These are phyloP conservation scores for Sminthurides bifidus DNA, from an alignment of 1,140 invertebrate genomes.

Conservation along the genomic window DNA sequence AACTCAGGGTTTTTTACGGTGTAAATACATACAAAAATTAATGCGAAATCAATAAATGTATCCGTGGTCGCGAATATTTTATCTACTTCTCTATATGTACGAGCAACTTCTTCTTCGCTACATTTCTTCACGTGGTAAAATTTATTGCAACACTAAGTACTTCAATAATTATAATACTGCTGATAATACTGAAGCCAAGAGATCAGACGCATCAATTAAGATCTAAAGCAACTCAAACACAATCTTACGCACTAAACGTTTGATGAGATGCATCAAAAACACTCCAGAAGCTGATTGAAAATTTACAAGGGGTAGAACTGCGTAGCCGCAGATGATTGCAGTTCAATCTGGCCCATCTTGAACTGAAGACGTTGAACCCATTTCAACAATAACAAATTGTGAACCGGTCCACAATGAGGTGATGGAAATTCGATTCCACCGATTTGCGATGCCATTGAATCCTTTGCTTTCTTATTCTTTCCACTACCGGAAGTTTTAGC, in stretches of 20 bases:
- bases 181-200: too few species aligned
- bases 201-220: not conserved
- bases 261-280: not conserved
- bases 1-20: too few species aligned
- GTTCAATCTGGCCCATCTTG: conserved; percentile 94
- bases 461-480: not conserved
- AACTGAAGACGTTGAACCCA: conserved; percentile 91
- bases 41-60: too few species aligned
- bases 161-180: too few species aligned
- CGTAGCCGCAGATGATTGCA: conserved; percentile 83
- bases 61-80: too few species aligned
- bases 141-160: too few species aligned
- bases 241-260: not conserved
- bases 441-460: not conserved
- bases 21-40: too few species aligned
- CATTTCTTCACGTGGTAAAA: too few species aligned
- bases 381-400: conserved; percentile 46
- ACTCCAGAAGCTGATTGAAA: not conserved
- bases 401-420: conserved; percentile 24
- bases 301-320: conserved; percentile 70
- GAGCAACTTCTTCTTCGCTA: too few species aligned
- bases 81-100: too few species aligned
- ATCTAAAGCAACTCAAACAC: not conserved
- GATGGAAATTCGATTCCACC: conserved; percentile 27
- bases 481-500: too few species aligned